Conservation (phyloP, 2,888 invertebrate genomes). For the Drosophila dives region DNA sequence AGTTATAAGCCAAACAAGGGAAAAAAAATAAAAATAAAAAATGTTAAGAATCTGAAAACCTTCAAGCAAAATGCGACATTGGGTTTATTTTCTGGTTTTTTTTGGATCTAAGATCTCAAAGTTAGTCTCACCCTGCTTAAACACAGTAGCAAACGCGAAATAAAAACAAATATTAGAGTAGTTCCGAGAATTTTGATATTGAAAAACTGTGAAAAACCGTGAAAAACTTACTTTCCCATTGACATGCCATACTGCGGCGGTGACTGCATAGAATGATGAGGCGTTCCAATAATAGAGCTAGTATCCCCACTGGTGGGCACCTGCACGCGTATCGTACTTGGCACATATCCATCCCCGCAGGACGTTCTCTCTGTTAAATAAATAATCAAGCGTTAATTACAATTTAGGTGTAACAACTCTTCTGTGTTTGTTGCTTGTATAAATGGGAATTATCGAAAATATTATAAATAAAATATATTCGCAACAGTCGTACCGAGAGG, state of each 20-base stretch:
- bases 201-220: too few species aligned
- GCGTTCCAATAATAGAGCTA: slow-evolving; percentile 87
- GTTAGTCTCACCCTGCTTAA: neutral
- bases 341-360: slow-evolving; percentile 91
- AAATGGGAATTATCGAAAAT: neutral
- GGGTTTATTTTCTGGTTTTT: neutral
- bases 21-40: slow-evolving; percentile 29
- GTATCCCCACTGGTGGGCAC: slow-evolving; percentile 88
- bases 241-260: slow-evolving; percentile 86
- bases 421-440: neutral
- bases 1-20: slow-evolving; percentile 31
- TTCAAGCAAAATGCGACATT: neutral
- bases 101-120: neutral
- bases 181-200: too few species aligned
- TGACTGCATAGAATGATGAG: slow-evolving; percentile 89
- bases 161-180: too few species aligned
- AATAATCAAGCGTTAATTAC: slow-evolving; percentile 8
- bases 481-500: slow-evolving; percentile 49
- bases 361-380: slow-evolving; percentile 82
- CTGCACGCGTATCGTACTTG: slow-evolving; percentile 92
- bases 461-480: slow-evolving; percentile 4
- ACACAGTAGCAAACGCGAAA: slow-evolving; percentile 9
- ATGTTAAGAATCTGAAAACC: slow-evolving; percentile 14
- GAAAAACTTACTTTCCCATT: slow-evolving; percentile 91
- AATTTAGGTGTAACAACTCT: neutral